phyloP scores from a whole-genome alignment of 2,888 invertebrate species.

The Bembecia ichneumoniformis region DNA sequence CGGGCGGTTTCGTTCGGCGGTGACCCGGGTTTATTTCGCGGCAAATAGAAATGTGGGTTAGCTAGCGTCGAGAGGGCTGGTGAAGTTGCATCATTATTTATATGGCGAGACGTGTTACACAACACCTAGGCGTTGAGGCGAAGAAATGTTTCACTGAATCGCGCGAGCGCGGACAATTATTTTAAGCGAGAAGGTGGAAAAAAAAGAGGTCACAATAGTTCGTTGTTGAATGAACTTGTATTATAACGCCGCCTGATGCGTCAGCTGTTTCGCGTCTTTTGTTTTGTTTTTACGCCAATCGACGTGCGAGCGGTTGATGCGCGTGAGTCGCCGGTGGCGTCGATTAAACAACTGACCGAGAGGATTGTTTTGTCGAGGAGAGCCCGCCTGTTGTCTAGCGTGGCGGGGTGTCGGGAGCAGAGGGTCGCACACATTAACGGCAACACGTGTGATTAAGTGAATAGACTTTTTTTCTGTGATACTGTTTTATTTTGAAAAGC shows the following conservation, averaged over 20 bases:
- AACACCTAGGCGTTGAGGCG: not conserved
- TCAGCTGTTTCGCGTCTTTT: not conserved
- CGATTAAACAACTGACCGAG: conserved; percentile 35
- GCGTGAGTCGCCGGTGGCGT: conserved; percentile 41
- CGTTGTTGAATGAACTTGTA: not conserved
- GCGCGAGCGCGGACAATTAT: not conserved
- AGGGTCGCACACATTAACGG: conserved; percentile 8
- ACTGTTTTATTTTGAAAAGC: too few species aligned
- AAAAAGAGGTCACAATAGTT: not conserved
- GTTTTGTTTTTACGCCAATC: not conserved
- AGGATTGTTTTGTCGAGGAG: too few species aligned
- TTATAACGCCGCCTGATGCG: not conserved
- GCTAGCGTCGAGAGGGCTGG: conserved; percentile 28
- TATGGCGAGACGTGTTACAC: conserved; percentile 3
- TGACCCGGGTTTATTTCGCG: conserved; percentile 1
- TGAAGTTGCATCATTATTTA: conserved; percentile 58
- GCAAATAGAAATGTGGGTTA: conserved; percentile 33
- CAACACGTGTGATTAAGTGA: conserved; percentile 34
- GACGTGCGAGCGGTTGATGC: conserved; percentile 13
- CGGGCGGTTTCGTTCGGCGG: not conserved
- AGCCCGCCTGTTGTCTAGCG: not conserved
- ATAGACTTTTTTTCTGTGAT: too few species aligned
- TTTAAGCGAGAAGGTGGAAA: not conserved
- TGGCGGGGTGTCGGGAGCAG: conserved; percentile 6
- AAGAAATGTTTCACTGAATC: not conserved